Conservation (phyloP, 2,888 invertebrate genomes). For the Athalia rosae region DNA sequence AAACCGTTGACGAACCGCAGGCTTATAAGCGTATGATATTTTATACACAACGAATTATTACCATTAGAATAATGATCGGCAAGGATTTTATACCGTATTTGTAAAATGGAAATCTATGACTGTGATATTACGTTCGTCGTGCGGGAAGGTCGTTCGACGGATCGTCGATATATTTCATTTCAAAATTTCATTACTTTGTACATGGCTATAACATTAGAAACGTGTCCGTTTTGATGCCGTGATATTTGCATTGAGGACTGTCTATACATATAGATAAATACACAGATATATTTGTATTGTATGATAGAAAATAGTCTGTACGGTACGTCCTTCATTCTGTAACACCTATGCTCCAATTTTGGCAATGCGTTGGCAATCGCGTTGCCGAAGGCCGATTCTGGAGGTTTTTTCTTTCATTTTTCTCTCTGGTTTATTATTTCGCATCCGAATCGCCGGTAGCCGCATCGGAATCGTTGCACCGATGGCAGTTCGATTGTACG, state of each 20-base stretch:
- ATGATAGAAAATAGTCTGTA: slow-evolving; percentile 6
- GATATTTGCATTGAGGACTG: too few relatives aligned
- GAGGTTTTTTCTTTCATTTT: neutral
- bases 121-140: neutral
- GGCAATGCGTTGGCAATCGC: slow-evolving; percentile 8
- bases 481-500: too few relatives aligned
- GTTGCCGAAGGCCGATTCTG: slow-evolving; percentile 6
- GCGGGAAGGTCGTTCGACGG: neutral
- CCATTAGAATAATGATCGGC: slow-evolving; percentile 27
- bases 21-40: too few relatives aligned
- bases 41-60: slow-evolving; percentile 28
- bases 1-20: neutral
- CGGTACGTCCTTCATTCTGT: slow-evolving; percentile 25
- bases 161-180: slow-evolving; percentile 35
- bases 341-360: slow-evolving; percentile 29
- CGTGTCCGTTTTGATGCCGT: too few relatives aligned
- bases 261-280: too few relatives aligned
- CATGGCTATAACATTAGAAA: too few relatives aligned
- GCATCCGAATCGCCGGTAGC: neutral
- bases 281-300: too few relatives aligned
- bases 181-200: slow-evolving; percentile 16
- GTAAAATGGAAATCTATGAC: slow-evolving; percentile 17
- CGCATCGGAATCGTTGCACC: too few relatives aligned
- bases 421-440: neutral
- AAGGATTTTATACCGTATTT: slow-evolving; percentile 36